Evolutionary conservation across 1,140 invertebrate species (phyloP), one percentile per base, ranked within the genome.

Genomic region (Eupristina koningsbergeri): DNA sequence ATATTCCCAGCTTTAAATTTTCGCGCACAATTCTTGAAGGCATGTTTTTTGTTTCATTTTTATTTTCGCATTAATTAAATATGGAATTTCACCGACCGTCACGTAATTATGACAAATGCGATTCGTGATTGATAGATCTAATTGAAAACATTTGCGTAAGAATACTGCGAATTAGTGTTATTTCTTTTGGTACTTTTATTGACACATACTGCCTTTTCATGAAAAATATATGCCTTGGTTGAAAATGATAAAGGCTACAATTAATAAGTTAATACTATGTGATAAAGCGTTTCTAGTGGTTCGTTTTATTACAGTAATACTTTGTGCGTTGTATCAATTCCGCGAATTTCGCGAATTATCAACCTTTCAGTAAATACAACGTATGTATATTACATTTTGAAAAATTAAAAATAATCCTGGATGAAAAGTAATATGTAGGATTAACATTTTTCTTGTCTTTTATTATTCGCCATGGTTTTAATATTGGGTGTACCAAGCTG

Each of bases 1-100:
- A n/a, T n/a, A n/a, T n/a, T 26, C 26, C 17, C 7, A 63, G 13
- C 13, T 67, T 79, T 67, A 29, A 79, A 45, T 39, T 79, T 79
- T 79, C 61, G 63, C 77, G 26, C 39, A 29, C 0, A 6, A 58
- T 58, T 58, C 9, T 58, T 58, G 53, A 58, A 22, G 53, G 22
- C 53, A 26, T 9, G 6, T n/a, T 3, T 36, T 41, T 41, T 41
- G 22, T 41, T 41, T 41, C 22, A 7, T 71, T 39, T 41, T 34
- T 31, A 5, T n/a, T 0, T 17, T 67, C 9, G 36, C 36, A 71
- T 71, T 71, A 71, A 41, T 71, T n/a, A 8, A 41, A 71, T n/a
- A 22, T 26, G 22, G 67, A 71, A 41, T 71, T 41, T n/a, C 22
- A 19, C 2, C 36, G 0, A 26, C 8, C 19, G 19, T 19, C 36